Evolutionary conservation across 2,888 invertebrate species (phyloP).

Genomic region (Caenorhabditis becei): DNA sequence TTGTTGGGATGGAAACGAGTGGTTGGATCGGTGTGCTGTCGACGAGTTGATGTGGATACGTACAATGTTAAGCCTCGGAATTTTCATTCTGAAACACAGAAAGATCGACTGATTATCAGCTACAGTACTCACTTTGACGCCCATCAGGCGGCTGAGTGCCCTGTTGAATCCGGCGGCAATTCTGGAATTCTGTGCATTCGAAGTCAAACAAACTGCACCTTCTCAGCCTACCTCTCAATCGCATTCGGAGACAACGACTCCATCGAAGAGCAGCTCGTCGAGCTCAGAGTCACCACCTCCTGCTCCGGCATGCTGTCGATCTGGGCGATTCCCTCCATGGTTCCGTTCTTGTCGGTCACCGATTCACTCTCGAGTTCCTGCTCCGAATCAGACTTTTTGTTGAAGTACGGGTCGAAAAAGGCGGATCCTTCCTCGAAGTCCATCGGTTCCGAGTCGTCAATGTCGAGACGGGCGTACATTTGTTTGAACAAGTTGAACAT

Average conservation of each 20-base stretch:
- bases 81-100: background rate
- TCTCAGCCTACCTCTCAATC: background rate
- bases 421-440: conserved; percentile 65
- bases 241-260: background rate
- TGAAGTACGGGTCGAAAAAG: conserved; percentile 40
- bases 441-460: conserved; percentile 44
- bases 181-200: conserved; percentile 43
- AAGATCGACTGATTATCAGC: no score
- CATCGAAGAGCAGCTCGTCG: conserved; percentile 6
- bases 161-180: conserved; percentile 49
- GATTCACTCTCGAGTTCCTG: conserved; percentile 12
- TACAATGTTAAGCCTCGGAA: no score
- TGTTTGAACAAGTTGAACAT: conserved; percentile 51
- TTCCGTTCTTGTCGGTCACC: background rate
- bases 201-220: conserved; percentile 13
- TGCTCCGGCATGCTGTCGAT: background rate
- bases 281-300: conserved; percentile 19
- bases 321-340: background rate
- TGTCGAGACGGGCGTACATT: conserved; percentile 47
- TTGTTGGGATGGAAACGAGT: no score
- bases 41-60: no score
- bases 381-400: conserved; percentile 40
- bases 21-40: no score
- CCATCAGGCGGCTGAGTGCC: conserved; percentile 43
- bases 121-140: conserved; percentile 8